A percentile compares a stretch with the other conserved stretches of the same genome.
Conservation (phyloP, 2,113 vertebrate species). For the Neomonachus schauinslandi region DNA sequence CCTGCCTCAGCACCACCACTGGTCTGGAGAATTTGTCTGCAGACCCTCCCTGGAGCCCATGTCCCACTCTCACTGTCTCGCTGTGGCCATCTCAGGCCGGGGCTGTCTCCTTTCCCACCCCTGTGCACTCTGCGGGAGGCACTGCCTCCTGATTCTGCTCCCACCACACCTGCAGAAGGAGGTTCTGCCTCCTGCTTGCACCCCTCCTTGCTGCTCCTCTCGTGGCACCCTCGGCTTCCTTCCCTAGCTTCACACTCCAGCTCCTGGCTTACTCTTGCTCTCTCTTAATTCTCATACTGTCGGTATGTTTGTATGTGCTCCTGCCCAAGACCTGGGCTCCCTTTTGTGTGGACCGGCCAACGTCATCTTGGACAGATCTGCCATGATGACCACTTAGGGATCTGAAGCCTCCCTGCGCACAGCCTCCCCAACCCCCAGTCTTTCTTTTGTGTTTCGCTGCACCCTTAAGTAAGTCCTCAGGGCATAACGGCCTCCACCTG, state of each 20-base stretch:
- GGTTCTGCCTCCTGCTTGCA: background rate
- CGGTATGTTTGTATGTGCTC: fast-evolving
- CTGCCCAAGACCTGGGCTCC: background rate
- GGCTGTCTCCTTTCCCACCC: background rate
- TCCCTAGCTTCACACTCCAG: background rate
- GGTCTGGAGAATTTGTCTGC: too few relatives aligned
- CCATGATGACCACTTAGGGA: background rate
- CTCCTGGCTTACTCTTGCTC: background rate
- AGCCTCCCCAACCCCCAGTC: fast-evolving
- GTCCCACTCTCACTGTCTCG: too few relatives aligned
- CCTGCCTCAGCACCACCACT: background rate
- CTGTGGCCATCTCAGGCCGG: background rate
- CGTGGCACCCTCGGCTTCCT: fast-evolving
- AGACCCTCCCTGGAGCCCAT: too few relatives aligned
- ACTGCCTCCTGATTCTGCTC: background rate
- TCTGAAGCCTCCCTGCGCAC: background rate
- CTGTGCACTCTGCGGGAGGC: background rate
- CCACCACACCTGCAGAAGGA: background rate
- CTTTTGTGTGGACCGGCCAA: background rate
- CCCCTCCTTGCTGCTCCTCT: background rate
- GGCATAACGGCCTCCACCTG: background rate
- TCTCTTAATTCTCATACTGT: background rate
- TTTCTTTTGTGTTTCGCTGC: background rate
- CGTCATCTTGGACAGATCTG: background rate
- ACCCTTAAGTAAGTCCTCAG: background rate